These are phyloP conservation scores for Brachymystax lenok DNA, from an alignment of 2,797 vertebrate species.

Conservation along the genomic window DNA sequence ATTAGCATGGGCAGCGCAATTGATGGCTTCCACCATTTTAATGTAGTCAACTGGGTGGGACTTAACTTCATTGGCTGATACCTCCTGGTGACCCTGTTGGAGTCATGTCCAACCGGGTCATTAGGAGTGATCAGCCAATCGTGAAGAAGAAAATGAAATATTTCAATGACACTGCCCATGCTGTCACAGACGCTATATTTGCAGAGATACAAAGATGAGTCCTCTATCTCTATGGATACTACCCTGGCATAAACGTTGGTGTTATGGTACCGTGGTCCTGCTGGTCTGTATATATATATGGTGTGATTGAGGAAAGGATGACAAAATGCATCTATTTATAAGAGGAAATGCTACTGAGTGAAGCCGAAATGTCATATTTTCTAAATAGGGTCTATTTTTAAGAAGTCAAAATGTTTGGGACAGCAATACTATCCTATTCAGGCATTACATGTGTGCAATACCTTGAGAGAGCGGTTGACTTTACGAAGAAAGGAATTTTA, in stretches of 20 bases:
- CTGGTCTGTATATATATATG: slow-evolving; percentile 62
- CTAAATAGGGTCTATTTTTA: slow-evolving; percentile 82
- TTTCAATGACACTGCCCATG: no score
- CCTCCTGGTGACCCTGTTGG: no score
- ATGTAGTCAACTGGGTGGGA: no score
- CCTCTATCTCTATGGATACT: no score
- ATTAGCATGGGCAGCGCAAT: no score
- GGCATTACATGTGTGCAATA: slow-evolving; percentile 78
- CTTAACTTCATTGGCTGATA: no score
- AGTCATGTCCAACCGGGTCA: no score
- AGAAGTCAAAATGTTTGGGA: slow-evolving; percentile 12
- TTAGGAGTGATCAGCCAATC: no score
- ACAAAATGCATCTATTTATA: slow-evolving; percentile 62
- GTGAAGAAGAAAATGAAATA: no score
- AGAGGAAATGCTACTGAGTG: slow-evolving; percentile 70
- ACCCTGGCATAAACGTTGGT: slow-evolving; percentile 6
- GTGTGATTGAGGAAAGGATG: slow-evolving; percentile 50
- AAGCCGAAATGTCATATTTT: slow-evolving; percentile 78
- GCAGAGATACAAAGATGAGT: no score
- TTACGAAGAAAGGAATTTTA: slow-evolving; percentile 47
- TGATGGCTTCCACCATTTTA: no score
- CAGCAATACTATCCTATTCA: slow-evolving; percentile 58
- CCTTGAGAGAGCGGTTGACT: slow-evolving; percentile 39
- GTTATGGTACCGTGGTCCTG: slow-evolving; percentile 19
- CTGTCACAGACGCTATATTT: no score